Conservation (phyloP, 2,888 invertebrate species). For the Zygaena filipendulae region DNA sequence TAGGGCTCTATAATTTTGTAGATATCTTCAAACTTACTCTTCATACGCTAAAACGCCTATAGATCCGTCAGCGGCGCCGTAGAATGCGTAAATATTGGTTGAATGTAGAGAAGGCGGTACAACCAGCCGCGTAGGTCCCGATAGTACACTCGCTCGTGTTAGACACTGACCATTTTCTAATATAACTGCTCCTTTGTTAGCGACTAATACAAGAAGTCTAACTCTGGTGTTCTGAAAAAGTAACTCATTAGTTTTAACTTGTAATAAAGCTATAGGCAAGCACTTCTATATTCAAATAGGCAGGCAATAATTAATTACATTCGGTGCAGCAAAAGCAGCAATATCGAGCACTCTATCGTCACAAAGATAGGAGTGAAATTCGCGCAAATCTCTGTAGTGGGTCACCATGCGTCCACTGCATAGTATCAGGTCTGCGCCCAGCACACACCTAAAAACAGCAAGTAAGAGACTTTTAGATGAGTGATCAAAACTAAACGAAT, state of each 20-base stretch:
- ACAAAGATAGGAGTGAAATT: constrained; percentile 87
- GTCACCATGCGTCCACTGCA: constrained; percentile 87
- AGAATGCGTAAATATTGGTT: constrained; percentile 75
- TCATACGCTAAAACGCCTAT: constrained; percentile 72
- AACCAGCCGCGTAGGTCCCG: constrained; percentile 44
- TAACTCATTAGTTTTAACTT: too few relatives aligned
- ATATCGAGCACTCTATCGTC: constrained; percentile 91
- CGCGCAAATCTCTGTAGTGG: constrained; percentile 90
- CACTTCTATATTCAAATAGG: background rate
- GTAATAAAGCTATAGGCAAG: background rate
- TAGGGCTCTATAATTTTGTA: too few relatives aligned
- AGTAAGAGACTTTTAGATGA: constrained; percentile 7
- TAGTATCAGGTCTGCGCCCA: constrained; percentile 86
- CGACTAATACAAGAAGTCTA: constrained; percentile 81
- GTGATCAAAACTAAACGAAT: too few relatives aligned
- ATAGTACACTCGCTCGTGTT: constrained; percentile 29
- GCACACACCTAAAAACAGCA: constrained; percentile 73
- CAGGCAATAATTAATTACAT: constrained; percentile 42
- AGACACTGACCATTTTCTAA: constrained; percentile 78
- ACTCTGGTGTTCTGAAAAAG: constrained; percentile 68
- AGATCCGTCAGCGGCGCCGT: constrained; percentile 90
- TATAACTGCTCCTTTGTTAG: constrained; percentile 82
- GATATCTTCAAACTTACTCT: too few relatives aligned
- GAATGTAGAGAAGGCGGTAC: constrained; percentile 30
- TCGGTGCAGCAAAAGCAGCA: constrained; percentile 52